Base-by-base conservation (phyloP, 2,888 invertebrate species). In the Serripes groenlandicus region DNA sequence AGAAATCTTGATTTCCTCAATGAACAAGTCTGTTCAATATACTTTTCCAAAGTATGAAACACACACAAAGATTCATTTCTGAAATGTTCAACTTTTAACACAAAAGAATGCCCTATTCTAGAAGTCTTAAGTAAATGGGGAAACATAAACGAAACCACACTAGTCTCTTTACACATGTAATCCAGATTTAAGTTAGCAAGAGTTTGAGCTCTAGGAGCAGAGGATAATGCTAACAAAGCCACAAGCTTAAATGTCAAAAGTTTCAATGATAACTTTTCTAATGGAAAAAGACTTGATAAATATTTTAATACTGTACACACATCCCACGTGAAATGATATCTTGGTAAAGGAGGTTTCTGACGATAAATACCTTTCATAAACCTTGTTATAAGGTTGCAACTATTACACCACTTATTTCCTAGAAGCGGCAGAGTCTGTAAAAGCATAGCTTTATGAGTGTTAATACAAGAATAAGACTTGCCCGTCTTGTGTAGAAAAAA, bases 291-390 rank as follows among this genome's bases (percentile, higher is more conserved):
- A 15, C 71, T 15, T 32, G 42, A 42, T n/a, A 77, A 35, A 60
- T 26, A 77, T 18, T 64, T 49, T 18, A 77, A n/a, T 21, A 77
- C n/a, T n/a, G n/a, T n/a, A n/a, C n/a, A n/a, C n/a, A 72, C 72
- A 58, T 72, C 72, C 72, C 78, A 78, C 28, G 72, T 78, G 52
- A 72, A 72, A 21, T n/a, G 34, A 28, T 78, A 72, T 30, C 52
- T 42, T 7, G 78, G 78, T 23, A 56, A 78, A 62, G n/a, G n/a
- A n/a, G n/a, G n/a, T n/a, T n/a, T n/a, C n/a, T n/a, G n/a, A n/a
- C n/a, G n/a, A n/a, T n/a, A 71, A 37, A 71, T 3, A 54, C 71
- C 66, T 30, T 66, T 75, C 75, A 64, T 64, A 66, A 75, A 75
- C 28, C 75, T 64, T 15, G 3, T 21, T 42, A 75, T 64, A 15